phyloP scores from a whole-genome alignment of 2,888 invertebrate genomes.

The Chelonus formosanus region DNA sequence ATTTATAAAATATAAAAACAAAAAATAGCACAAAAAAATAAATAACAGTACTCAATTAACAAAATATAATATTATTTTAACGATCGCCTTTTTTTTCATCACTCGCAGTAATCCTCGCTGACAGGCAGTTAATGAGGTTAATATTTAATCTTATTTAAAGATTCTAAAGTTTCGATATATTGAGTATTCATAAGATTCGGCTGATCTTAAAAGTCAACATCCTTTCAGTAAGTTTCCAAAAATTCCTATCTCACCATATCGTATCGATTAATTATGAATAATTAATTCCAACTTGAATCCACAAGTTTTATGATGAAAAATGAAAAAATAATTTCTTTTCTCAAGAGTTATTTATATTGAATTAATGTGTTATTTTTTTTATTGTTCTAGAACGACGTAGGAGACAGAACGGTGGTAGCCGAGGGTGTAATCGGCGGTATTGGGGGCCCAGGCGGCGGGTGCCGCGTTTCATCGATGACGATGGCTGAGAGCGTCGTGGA shows the following conservation, averaged over 20 bases:
- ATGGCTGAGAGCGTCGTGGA: slow-evolving; percentile 77
- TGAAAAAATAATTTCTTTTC: slow-evolving; percentile 1
- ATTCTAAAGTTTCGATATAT: neutral
- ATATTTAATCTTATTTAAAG: slow-evolving; percentile 23
- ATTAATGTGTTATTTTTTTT: neutral
- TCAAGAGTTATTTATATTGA: neutral
- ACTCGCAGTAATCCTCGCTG: slow-evolving; percentile 2
- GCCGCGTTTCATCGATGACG: slow-evolving; percentile 71
- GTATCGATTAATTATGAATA: slow-evolving; percentile 11
- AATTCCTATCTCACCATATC: slow-evolving; percentile 14
- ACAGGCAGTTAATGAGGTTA: slow-evolving; percentile 26
- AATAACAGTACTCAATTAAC: too few relatives aligned
- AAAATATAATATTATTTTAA: slow-evolving; percentile 1
- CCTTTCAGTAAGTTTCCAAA: slow-evolving; percentile 17
- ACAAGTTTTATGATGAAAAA: neutral
- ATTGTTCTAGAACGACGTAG: slow-evolving; percentile 60
- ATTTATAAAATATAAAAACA: too few relatives aligned
- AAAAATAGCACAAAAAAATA: too few relatives aligned
- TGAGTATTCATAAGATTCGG: slow-evolving; percentile 14
- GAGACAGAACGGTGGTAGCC: slow-evolving; percentile 63
- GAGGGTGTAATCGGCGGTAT: slow-evolving; percentile 61
- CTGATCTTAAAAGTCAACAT: slow-evolving; percentile 19
- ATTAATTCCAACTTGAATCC: neutral
- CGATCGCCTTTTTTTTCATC: neutral
- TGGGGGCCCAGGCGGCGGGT: slow-evolving; percentile 66